These are phyloP conservation scores for Scaptomyza cyrtandrae DNA, from an alignment of 2,888 invertebrate species.

Conservation along the genomic window DNA sequence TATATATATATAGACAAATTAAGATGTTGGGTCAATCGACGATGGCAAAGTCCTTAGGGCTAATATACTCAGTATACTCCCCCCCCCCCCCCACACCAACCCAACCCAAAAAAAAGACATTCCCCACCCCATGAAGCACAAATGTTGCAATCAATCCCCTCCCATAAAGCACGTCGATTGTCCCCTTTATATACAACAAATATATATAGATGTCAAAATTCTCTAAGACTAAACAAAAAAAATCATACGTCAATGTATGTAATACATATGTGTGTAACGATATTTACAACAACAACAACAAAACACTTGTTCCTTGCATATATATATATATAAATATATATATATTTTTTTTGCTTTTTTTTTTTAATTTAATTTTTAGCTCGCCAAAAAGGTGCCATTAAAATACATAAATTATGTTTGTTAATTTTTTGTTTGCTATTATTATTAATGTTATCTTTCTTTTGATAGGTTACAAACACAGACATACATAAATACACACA, in stretches of 20 bases:
- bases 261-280: slow-evolving; percentile 25
- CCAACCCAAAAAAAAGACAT: slow-evolving; percentile 8
- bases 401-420: slow-evolving; percentile 14
- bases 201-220: slow-evolving; percentile 15
- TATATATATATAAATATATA: too few species aligned
- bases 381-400: slow-evolving; percentile 38
- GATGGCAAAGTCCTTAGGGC: slow-evolving; percentile 12
- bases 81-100: too few species aligned
- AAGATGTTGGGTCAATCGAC: slow-evolving; percentile 15
- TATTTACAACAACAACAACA: slow-evolving; percentile 21
- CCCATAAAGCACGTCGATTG: slow-evolving; percentile 3
- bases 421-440: slow-evolving; percentile 5
- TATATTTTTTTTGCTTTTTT: background rate
- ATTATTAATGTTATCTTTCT: slow-evolving; percentile 9
- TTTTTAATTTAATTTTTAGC: slow-evolving; percentile 36
- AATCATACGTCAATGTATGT: slow-evolving; percentile 28
- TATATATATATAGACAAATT: background rate
- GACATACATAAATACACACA: background rate
- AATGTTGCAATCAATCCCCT: background rate
- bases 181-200: background rate
- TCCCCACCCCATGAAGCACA: background rate
- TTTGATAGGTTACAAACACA: slow-evolving; percentile 2
- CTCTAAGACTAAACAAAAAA: slow-evolving; percentile 18
- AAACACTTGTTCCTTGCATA: slow-evolving; percentile 40
- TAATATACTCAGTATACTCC: background rate